Evolutionary conservation across 92 coral and sea anemone species (phyloP), one percentile per base, ranked within the genome.

Genomic region (Micromussa lordhowensis): DNA sequence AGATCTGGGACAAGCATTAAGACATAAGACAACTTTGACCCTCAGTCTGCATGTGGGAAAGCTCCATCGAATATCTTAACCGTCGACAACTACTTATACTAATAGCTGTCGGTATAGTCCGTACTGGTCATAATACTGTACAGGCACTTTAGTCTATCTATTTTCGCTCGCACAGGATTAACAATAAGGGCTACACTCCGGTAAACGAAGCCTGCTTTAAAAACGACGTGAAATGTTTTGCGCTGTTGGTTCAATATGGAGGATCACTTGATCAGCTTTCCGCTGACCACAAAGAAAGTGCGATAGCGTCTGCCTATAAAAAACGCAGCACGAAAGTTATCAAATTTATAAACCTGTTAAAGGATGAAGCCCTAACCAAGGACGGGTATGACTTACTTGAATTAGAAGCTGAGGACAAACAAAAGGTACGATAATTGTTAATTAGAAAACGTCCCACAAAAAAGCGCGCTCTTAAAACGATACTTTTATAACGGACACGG

Each of bases 131-230:
- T 44, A 44, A 7, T 44, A 44, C 51, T 44, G 51, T 8, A 44
- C 13, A 40, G 8, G 51, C 51, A 8, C 13, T 61, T 36, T 49
- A 48, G 7, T 58, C 7, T 19, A 35, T 16, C 44, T 19, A 38
- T 40, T 76, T 29, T 14, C 30, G 8, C 22, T 7, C 38, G 18
- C 31, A 91, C 89, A 91, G 91, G 16, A 84, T 88, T 49, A 87
- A 86, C 84, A 82, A 84, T 22, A 32, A 89, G 57, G 99, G 98
- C 1, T 90, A 87, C 78, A 93, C 98, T 14, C 98, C 99, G 2
- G 84, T 97, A 0, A 96, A 94, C 64, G 96, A 95, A 3, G 98
- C 98, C 24, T 96, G 96, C 69, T 79, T 90, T n/a, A 73, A 88
- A 10, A 91, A 90, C 40, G 93, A 91, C 64, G 86, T 93, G 36